Evolutionary conservation across 2,888 invertebrate species (phyloP).

Genomic region (Mimumesa dahlbomi): DNA sequence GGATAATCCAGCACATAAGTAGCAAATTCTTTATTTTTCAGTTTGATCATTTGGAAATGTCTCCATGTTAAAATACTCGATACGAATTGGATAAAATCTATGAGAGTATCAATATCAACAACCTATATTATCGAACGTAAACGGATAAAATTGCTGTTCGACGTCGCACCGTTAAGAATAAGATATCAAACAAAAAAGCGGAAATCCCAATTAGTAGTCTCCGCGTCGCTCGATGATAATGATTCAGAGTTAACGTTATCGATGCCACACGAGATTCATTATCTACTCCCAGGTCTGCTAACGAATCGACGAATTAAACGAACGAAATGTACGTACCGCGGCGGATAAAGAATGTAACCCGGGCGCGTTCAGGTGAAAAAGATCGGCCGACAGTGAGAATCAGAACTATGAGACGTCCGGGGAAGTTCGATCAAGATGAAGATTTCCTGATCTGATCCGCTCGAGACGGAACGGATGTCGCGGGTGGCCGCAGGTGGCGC

Average conservation of each 20-base stretch:
- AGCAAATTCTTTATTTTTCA: too few species aligned
- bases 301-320: slow-evolving; percentile 8
- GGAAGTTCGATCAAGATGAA: slow-evolving; percentile 73
- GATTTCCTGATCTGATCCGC: slow-evolving; percentile 70
- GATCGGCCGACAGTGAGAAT: slow-evolving; percentile 65
- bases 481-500: slow-evolving; percentile 78
- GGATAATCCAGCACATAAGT: too few species aligned
- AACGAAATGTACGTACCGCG: not conserved
- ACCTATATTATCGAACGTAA: too few species aligned
- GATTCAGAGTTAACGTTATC: slow-evolving; percentile 3
- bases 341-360: slow-evolving; percentile 28
- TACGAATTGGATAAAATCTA: too few species aligned
- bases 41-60: too few species aligned
- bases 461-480: slow-evolving; percentile 69
- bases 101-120: too few species aligned
- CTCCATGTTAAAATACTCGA: too few species aligned
- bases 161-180: not conserved
- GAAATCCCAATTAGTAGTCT: too few species aligned
- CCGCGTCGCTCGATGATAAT: too few species aligned
- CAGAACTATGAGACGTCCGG: slow-evolving; percentile 67
- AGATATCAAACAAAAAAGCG: too few species aligned
- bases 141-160: too few species aligned
- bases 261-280: not conserved
- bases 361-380: slow-evolving; percentile 62
- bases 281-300: slow-evolving; percentile 6